A percentile compares a stretch with the other conserved stretches of the same genome.
These are phyloP conservation scores for Cirrhinus mrigala DNA, from an alignment of 2,797 vertebrate species.

Conservation along the genomic window DNA sequence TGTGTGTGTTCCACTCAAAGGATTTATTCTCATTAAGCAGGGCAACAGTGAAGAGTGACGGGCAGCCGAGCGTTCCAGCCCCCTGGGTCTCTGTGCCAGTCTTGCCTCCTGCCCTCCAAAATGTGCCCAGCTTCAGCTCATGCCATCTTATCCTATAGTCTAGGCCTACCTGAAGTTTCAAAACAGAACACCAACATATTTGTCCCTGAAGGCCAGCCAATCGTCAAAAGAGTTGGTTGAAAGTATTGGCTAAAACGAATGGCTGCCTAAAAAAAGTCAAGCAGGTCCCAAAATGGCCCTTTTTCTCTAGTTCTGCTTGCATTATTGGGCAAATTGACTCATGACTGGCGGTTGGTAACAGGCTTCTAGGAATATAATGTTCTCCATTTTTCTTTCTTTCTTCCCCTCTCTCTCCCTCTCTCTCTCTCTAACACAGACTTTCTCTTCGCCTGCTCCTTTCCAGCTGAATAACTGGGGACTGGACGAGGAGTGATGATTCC, in stretches of 20 bases:
- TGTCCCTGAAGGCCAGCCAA: conserved; percentile 54
- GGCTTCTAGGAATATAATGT: conserved; percentile 75
- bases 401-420: conserved; percentile 44
- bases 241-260: conserved; percentile 68
- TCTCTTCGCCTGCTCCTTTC: conserved; percentile 70
- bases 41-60: conserved; percentile 65
- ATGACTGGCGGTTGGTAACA: conserved; percentile 77
- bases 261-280: conserved; percentile 67
- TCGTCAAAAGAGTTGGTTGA: conserved; percentile 68
- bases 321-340: conserved; percentile 83
- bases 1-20: conserved; percentile 61
- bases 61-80: conserved; percentile 59
- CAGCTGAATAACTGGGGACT: conserved; percentile 71
- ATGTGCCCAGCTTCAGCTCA: conserved; percentile 54
- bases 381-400: conserved; percentile 76
- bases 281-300: conserved; percentile 69
- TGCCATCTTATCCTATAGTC: conserved; percentile 46
- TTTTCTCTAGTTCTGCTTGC: conserved; percentile 73
- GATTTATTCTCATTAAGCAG: conserved; percentile 65
- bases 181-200: conserved; percentile 51
- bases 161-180: conserved; percentile 42
- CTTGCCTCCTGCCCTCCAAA: conserved; percentile 55
- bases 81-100: conserved; percentile 60
- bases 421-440: conserved; percentile 61
- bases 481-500: conserved; percentile 77